These are phyloP conservation scores for Campaea margaritaria DNA, from an alignment of 2,888 invertebrate genomes.

Conservation along the genomic window DNA sequence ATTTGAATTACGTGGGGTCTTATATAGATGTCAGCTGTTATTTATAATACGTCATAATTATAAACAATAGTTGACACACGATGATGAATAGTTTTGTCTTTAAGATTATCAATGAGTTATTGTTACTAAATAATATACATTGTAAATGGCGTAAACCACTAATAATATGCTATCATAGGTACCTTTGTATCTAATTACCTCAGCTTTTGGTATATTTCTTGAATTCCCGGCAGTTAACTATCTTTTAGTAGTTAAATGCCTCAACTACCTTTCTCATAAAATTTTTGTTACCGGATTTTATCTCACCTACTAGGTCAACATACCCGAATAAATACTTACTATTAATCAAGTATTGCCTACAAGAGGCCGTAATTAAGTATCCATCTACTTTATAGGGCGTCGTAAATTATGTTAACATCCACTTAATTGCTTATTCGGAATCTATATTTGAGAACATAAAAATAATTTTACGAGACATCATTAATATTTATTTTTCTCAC, in stretches of 20 bases:
- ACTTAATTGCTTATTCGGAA: conserved; percentile 44
- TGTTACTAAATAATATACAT: too few relatives aligned
- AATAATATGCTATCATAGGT: too few relatives aligned
- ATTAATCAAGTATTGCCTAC: conserved; percentile 37
- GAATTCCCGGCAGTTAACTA: neutral
- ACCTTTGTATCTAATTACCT: too few relatives aligned
- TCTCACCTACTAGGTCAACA: conserved; percentile 14
- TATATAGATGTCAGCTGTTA: too few relatives aligned
- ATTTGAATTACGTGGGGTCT: too few relatives aligned
- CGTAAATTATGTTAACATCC: conserved; percentile 44
- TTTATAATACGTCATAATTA: too few relatives aligned
- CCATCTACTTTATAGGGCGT: conserved; percentile 39
- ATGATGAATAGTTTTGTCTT: too few relatives aligned
- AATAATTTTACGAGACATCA: conserved; percentile 39
- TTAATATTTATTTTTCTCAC: conserved; percentile 43
- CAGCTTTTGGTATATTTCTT: too few relatives aligned
- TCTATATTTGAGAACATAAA: conserved; percentile 44
- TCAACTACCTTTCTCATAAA: conserved; percentile 8
- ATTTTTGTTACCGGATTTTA: conserved; percentile 13
- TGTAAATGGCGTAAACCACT: too few relatives aligned
- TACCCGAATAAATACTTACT: conserved; percentile 24
- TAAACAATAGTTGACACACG: too few relatives aligned
- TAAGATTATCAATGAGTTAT: too few relatives aligned
- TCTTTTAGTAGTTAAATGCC: neutral
- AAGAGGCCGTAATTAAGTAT: conserved; percentile 37